Percentiles rank a stretch among this genome's conserved stretches.
Conservation (phyloP, 2,888 invertebrate species). For the Clostera curtula region DNA sequence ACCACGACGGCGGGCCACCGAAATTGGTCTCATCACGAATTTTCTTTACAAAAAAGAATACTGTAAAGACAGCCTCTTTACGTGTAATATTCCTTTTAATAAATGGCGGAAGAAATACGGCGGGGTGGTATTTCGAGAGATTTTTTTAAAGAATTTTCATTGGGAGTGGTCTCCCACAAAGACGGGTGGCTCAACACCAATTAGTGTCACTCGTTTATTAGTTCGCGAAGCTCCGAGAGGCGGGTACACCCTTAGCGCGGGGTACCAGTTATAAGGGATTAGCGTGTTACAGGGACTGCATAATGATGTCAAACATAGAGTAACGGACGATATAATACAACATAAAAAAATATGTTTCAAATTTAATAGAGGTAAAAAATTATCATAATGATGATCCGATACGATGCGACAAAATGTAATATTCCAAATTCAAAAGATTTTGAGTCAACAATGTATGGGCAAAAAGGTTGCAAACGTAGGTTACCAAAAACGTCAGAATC, state of each 20-base stretch:
- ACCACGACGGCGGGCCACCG: conserved; percentile 11
- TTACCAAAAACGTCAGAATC: no score
- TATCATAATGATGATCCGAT: no score
- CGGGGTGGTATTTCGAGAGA: conserved; percentile 26
- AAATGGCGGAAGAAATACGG: conserved; percentile 38
- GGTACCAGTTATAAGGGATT: conserved; percentile 14
- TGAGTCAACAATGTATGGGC: no score
- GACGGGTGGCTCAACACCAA: conserved; percentile 43
- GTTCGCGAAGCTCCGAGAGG: conserved; percentile 30
- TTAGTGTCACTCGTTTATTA: conserved; percentile 65
- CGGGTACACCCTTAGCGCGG: conserved; percentile 14
- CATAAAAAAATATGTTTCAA: no score
- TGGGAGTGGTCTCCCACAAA: conserved; percentile 35
- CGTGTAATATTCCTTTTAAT: conserved; percentile 38
- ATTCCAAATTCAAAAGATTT: no score
- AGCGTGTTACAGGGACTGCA: no score
- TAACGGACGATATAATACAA: no score
- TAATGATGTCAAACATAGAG: no score
- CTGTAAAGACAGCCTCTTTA: conserved; percentile 23
- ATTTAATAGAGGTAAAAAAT: no score
- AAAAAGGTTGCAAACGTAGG: no score
- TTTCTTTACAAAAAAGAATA: conserved; percentile 25
- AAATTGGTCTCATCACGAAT: conserved; percentile 32
- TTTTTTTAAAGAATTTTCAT: conserved; percentile 39
- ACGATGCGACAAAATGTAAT: no score